Percentiles rank a stretch among this genome's conserved stretches.
These are phyloP conservation scores for Lepus europaeus DNA, from an alignment of 2,113 vertebrate species.

Conservation along the genomic window DNA sequence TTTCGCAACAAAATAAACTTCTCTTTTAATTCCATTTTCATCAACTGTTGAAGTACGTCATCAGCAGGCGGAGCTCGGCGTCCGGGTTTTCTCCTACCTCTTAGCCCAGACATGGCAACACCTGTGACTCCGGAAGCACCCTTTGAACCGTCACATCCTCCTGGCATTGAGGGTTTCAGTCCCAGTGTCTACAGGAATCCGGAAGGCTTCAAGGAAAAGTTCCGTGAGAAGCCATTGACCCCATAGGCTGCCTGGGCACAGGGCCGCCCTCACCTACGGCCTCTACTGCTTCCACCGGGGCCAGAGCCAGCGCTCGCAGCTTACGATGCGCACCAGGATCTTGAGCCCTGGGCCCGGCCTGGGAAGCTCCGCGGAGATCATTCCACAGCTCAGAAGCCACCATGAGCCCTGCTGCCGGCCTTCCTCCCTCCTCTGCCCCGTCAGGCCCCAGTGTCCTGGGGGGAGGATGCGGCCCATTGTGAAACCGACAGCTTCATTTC, in stretches of 20 bases:
- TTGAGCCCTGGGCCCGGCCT: conserved; percentile 73
- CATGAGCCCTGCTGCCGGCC: not conserved
- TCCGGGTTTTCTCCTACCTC: not conserved
- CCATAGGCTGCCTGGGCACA: conserved; percentile 95
- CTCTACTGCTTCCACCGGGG: conserved; percentile 94
- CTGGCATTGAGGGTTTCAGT: conserved; percentile 89
- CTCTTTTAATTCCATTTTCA: too few species aligned
- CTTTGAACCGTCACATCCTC: conserved; percentile 88
- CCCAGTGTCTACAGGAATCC: conserved; percentile 71
- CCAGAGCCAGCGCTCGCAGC: conserved; percentile 92
- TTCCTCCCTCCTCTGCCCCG: not conserved
- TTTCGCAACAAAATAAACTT: too few species aligned
- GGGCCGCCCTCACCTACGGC: conserved; percentile 90
- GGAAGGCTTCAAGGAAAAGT: conserved; percentile 92
- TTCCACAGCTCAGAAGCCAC: not conserved
- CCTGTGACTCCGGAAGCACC: conserved; percentile 25
- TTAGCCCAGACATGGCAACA: fast-evolving
- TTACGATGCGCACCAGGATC: conserved; percentile 95
- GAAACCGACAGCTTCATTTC: not conserved
- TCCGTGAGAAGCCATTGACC: conserved; percentile 96
- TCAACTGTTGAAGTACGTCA: not conserved
- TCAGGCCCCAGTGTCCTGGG: not conserved
- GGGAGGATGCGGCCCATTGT: not conserved
- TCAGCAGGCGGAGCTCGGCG: conserved; percentile 33
- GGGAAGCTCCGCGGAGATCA: not conserved